Base-by-base conservation (phyloP, 1,140 invertebrate genomes). In the Maniola jurtina region DNA sequence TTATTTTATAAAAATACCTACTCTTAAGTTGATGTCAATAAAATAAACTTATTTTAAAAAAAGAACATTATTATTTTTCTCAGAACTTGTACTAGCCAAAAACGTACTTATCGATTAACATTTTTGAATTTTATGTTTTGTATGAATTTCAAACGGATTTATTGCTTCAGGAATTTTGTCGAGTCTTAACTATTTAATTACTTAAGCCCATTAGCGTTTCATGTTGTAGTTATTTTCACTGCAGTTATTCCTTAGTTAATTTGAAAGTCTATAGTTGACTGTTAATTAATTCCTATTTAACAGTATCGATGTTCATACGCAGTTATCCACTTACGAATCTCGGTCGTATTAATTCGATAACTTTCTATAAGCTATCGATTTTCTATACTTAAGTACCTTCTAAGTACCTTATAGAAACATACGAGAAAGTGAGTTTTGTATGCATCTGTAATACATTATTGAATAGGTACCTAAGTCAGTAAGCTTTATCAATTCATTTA, bases 271-370 rank as follows among this genome's bases (percentile, higher is more conserved):
- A 52, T 25, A 13, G 42, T 25, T 52, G 48, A 11, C 14, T 16
- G 48, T 52, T 52, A 52, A 52, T 52, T 15, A 52, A 52, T 52
- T 52, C 48, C 48, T 25, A 52, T 52, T 52, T 52, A 52, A 52
- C 10, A 52, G 16, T 25, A 52, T 52, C 14, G 42, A n/a, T 45
- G 48, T 52, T 52, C 16, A 52, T 16, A 52, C 48, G 14, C 48
- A 10, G 16, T 2, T 52, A 52, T 52, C 48, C 15, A 25, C 48
- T 25, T 16, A 52, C 48, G 14, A 16, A 52, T 16, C 16, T 52
- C 48, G 16, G 48, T 16, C 15, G 16, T 52, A 25, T 52, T 52
- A 16, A 45, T 25, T 25, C 14, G 48, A 52, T 52, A 52, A 52
- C 48, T 52, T 52, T 52, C 48, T 52, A 52, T 52, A 25, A 52